These are phyloP conservation scores for Galeruca laticollis DNA, from an alignment of 2,888 invertebrate species.

Conservation along the genomic window DNA sequence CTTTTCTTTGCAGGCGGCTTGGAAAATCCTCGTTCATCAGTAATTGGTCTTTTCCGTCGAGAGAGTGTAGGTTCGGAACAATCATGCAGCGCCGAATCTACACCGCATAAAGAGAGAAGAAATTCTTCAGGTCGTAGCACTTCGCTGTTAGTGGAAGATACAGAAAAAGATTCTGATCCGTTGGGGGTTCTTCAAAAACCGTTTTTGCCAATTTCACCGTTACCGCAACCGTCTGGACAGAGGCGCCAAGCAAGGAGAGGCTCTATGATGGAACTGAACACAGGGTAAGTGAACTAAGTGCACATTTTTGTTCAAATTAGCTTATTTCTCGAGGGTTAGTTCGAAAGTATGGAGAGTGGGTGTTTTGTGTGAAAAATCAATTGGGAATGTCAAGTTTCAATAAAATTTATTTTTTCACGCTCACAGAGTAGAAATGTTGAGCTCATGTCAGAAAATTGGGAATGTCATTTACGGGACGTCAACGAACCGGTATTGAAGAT, in stretches of 20 bases:
- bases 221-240: slow-evolving; percentile 73
- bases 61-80: slow-evolving; percentile 83
- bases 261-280: slow-evolving; percentile 84
- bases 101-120: slow-evolving; percentile 63
- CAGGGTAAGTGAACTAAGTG: slow-evolving; percentile 69
- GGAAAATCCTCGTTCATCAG: slow-evolving; percentile 89
- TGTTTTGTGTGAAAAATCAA: too few species aligned
- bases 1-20: slow-evolving; percentile 75
- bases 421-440: too few species aligned
- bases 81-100: slow-evolving; percentile 66
- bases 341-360: too few species aligned
- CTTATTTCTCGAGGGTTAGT: too few species aligned
- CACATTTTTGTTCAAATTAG: too few species aligned
- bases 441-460: too few species aligned
- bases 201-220: slow-evolving; percentile 59
- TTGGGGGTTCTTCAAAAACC: slow-evolving; percentile 60
- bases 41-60: slow-evolving; percentile 89
- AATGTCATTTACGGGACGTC: too few species aligned
- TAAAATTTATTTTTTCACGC: too few species aligned
- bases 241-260: slow-evolving; percentile 80
- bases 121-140: slow-evolving; percentile 63
- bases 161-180: slow-evolving; percentile 59
- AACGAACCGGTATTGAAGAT: too few species aligned
- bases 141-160: slow-evolving; percentile 73
- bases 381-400: too few species aligned